phyloP scores from a whole-genome alignment of 2,888 invertebrate genomes.

The Tetropium fuscum region DNA sequence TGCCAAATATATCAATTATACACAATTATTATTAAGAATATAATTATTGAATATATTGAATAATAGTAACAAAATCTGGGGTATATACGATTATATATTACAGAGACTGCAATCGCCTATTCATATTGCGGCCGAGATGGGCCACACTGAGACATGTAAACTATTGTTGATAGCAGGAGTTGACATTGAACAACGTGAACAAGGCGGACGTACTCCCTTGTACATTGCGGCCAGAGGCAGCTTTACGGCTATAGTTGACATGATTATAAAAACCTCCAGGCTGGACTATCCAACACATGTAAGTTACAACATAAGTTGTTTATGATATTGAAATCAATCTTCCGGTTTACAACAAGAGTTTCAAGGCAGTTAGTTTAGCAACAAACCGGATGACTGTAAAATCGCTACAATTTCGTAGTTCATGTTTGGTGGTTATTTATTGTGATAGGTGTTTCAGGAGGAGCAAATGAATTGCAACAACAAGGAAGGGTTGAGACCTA shows the following conservation, averaged over 20 bases:
- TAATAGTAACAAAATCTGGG: no score
- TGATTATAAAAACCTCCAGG: slow-evolving; percentile 82
- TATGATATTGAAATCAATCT: no score
- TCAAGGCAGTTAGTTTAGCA: no score
- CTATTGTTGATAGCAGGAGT: slow-evolving; percentile 74
- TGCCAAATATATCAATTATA: no score
- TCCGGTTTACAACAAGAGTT: no score
- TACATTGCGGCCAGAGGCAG: slow-evolving; percentile 84
- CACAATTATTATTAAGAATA: no score
- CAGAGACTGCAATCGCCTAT: slow-evolving; percentile 82
- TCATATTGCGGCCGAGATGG: slow-evolving; percentile 82
- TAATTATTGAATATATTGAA: no score
- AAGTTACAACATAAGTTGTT: no score
- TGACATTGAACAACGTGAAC: slow-evolving; percentile 74
- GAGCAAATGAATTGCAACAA: slow-evolving; percentile 44
- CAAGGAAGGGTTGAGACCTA: slow-evolving; percentile 51
- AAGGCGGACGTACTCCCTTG: slow-evolving; percentile 77
- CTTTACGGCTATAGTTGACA: slow-evolving; percentile 85
- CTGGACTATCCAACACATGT: slow-evolving; percentile 75
- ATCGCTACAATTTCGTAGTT: no score
- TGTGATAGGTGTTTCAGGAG: slow-evolving; percentile 50
- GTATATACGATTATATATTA: no score
- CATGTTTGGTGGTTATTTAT: no score
- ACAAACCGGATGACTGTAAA: no score
- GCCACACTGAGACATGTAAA: slow-evolving; percentile 74